Percentiles rank a stretch among this genome's conserved stretches.
Conservation (phyloP, 1,140 invertebrate genomes). For the Pogonomyrmex californicus region DNA sequence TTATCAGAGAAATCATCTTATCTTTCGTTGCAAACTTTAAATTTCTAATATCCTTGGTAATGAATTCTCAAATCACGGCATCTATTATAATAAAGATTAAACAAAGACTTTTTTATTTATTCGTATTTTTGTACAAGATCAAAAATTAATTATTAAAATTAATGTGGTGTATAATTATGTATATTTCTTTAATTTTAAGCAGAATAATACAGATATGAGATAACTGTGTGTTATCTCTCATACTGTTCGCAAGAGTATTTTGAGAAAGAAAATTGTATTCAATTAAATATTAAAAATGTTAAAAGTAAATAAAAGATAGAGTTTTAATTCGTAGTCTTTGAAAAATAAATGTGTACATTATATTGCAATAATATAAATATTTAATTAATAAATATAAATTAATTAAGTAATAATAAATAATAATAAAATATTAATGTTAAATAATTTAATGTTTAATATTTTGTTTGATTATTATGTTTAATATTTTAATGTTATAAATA, state of each 20-base stretch:
- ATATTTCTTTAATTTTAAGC: no score
- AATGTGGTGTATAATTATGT: no score
- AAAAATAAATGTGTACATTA: background rate
- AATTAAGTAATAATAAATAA: background rate
- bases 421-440: background rate
- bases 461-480: background rate
- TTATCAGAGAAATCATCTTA: background rate
- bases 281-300: background rate
- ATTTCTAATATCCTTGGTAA: background rate
- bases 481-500: no score
- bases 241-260: no score
- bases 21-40: background rate
- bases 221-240: no score
- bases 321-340: background rate
- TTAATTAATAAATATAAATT: background rate
- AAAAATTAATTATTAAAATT: background rate
- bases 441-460: background rate
- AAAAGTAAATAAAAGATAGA: background rate
- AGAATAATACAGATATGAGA: no score
- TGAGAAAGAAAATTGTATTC: background rate
- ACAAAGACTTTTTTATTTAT: background rate
- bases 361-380: no score
- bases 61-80: background rate
- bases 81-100: constrained; percentile 4
- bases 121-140: background rate